These are phyloP conservation scores for Sebastes aleutianus DNA, from an alignment of 2,797 vertebrate genomes.

Conservation along the genomic window DNA sequence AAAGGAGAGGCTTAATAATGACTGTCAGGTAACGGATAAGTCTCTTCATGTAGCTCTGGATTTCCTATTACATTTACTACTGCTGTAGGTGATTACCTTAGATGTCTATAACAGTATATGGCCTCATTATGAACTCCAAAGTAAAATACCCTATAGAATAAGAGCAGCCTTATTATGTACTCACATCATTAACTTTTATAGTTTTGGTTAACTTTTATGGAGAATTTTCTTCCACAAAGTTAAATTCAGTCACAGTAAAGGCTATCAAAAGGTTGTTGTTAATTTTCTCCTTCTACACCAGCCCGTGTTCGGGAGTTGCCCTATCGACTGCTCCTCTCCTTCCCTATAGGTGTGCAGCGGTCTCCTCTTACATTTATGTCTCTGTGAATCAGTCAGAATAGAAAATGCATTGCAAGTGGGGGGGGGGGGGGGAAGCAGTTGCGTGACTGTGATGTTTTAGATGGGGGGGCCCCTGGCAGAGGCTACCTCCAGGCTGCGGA, in stretches of 20 bases:
- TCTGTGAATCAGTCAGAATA: slow-evolving; percentile 35
- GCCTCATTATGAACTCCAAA: slow-evolving; percentile 67
- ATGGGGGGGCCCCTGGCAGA: slow-evolving; percentile 69
- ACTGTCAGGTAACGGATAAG: slow-evolving; percentile 6
- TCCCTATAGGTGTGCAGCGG: slow-evolving; percentile 36
- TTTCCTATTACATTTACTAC: slow-evolving; percentile 37
- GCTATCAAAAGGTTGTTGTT: slow-evolving; percentile 70
- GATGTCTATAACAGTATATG: slow-evolving; percentile 44
- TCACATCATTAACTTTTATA: slow-evolving; percentile 74
- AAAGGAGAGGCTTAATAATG: slow-evolving; percentile 16
- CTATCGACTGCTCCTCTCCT: slow-evolving; percentile 52
- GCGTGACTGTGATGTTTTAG: slow-evolving; percentile 67
- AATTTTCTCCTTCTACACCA: slow-evolving; percentile 56
- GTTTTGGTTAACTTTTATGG: slow-evolving; percentile 63
- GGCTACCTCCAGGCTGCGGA: slow-evolving; percentile 64
- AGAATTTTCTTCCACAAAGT: slow-evolving; percentile 60
- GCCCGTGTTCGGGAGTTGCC: slow-evolving; percentile 47
- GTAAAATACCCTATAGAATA: slow-evolving; percentile 65
- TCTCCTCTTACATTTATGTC: slow-evolving; percentile 25
- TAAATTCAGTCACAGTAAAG: slow-evolving; percentile 50
- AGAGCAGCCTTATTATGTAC: slow-evolving; percentile 59
- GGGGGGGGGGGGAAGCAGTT: slow-evolving; percentile 3
- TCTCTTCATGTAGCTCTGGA: slow-evolving; percentile 1
- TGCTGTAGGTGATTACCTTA: slow-evolving; percentile 39
- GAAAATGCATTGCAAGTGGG: slow-evolving; percentile 43